A percentile compares a stretch with the other conserved stretches of the same genome.
These are phyloP conservation scores for Emydoidea blandingii DNA, from an alignment of 2,797 vertebrate species.

Conservation along the genomic window DNA sequence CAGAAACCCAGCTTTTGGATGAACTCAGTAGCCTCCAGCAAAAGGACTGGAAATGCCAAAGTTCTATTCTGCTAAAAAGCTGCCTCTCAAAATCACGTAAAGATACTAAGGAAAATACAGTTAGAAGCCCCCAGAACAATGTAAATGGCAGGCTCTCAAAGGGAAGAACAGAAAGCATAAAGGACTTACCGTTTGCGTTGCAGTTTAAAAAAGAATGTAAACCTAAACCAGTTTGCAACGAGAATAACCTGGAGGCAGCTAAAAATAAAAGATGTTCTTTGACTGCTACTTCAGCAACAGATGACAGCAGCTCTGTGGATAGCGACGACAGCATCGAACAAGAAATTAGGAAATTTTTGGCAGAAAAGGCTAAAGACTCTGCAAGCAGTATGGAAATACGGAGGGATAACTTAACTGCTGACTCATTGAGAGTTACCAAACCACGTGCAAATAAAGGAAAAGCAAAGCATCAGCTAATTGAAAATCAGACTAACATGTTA, in stretches of 20 bases:
- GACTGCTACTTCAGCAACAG: constrained; percentile 49
- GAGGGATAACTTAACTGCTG: background rate
- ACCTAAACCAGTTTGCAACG: constrained; percentile 34
- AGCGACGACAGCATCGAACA: constrained; percentile 97
- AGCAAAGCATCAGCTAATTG: background rate
- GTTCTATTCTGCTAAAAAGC: constrained; percentile 70
- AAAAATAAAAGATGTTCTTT: background rate
- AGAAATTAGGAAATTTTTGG: constrained; percentile 93
- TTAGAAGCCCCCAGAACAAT: constrained; percentile 2
- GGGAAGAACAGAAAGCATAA: background rate
- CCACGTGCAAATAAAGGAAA: constrained; percentile 38
- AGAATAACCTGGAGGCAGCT: background rate
- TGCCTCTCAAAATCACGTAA: constrained; percentile 76
- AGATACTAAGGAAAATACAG: constrained; percentile 10
- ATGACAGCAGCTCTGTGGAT: constrained; percentile 93
- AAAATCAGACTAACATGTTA: background rate
- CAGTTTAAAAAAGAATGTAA: constrained; percentile 25
- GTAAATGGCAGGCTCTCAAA: constrained; percentile 45
- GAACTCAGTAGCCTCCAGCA: constrained; percentile 61
- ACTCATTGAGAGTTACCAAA: background rate
- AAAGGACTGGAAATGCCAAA: constrained; percentile 70
- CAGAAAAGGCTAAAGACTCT: constrained; percentile 92
- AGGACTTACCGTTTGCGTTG: background rate
- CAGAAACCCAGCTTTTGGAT: constrained; percentile 73
- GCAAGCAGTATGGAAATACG: constrained; percentile 5